Evolutionary conservation across 2,888 invertebrate genomes (phyloP).

Genomic region (Mimumesa dahlbomi): DNA sequence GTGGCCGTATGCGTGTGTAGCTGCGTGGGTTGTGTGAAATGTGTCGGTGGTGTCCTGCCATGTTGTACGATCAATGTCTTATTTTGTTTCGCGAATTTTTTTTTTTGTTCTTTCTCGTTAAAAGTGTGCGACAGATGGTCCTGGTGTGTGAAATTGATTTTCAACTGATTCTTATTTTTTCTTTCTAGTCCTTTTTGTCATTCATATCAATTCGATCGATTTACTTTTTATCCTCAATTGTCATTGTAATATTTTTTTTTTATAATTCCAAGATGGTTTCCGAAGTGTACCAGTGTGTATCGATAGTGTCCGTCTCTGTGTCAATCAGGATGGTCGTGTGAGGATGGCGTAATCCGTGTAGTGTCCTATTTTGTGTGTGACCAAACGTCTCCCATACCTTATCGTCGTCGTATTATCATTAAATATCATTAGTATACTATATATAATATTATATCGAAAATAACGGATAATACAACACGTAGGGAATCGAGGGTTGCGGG

Average conservation of each 20-base stretch:
- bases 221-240: too few relatives aligned
- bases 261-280: too few relatives aligned
- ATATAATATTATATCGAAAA: constrained; percentile 80
- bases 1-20: constrained; percentile 62
- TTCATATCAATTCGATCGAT: too few relatives aligned
- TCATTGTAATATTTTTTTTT: too few relatives aligned
- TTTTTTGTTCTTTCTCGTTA: too few relatives aligned
- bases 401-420: constrained; percentile 80
- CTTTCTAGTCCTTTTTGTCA: too few relatives aligned
- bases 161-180: too few relatives aligned
- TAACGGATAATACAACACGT: constrained; percentile 81
- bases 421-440: constrained; percentile 79
- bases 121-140: constrained; percentile 6
- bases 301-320: constrained; percentile 47
- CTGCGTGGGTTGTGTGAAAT: constrained; percentile 29
- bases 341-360: constrained; percentile 68
- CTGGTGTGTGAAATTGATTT: too few relatives aligned
- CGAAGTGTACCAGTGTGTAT: constrained; percentile 57
- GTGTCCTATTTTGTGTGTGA: constrained; percentile 71
- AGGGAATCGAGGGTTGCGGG: constrained; percentile 74
- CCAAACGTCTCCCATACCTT: constrained; percentile 80
- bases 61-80: too few relatives aligned
- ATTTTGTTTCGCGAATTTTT: too few relatives aligned
- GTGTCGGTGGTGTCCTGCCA: constrained; percentile 3
- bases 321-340: constrained; percentile 64